These are phyloP conservation scores for Whitmania pigra DNA, from an alignment of 1,140 invertebrate genomes.

Conservation along the genomic window DNA sequence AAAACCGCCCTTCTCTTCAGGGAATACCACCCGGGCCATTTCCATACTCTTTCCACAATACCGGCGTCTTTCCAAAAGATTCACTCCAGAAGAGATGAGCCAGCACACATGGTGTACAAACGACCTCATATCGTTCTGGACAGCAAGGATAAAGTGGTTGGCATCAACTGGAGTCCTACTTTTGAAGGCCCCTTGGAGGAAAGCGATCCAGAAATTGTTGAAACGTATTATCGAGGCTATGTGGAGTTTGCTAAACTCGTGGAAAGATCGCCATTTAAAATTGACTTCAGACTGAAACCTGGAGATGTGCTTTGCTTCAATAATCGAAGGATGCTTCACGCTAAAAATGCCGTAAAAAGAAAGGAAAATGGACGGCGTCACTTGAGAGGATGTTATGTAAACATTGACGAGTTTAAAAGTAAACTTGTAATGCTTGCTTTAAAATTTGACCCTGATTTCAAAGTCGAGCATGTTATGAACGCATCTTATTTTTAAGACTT, in stretches of 20 bases:
- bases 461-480: constrained; percentile 31
- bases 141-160: constrained; percentile 28
- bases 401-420: constrained; percentile 38
- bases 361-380: constrained; percentile 31
- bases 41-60: constrained; percentile 29
- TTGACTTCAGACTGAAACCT: constrained; percentile 29
- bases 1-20: constrained; percentile 33
- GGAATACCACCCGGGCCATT: constrained; percentile 30
- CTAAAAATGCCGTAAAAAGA: constrained; percentile 19
- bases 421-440: constrained; percentile 27
- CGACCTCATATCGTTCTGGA: constrained; percentile 34
- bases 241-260: constrained; percentile 33
- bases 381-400: constrained; percentile 37
- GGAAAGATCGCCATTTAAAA: constrained; percentile 26
- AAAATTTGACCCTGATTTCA: constrained; percentile 26
- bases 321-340: constrained; percentile 37
- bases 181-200: constrained; percentile 36
- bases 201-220: constrained; percentile 29
- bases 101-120: constrained; percentile 35
- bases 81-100: constrained; percentile 33
- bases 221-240: constrained; percentile 34
- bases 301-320: constrained; percentile 37
- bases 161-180: constrained; percentile 35
- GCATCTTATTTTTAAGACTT: constrained; percentile 28
- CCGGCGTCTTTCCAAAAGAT: constrained; percentile 39